Conservation (phyloP, 2,888 invertebrate species). For the Notodonta dromedarius region DNA sequence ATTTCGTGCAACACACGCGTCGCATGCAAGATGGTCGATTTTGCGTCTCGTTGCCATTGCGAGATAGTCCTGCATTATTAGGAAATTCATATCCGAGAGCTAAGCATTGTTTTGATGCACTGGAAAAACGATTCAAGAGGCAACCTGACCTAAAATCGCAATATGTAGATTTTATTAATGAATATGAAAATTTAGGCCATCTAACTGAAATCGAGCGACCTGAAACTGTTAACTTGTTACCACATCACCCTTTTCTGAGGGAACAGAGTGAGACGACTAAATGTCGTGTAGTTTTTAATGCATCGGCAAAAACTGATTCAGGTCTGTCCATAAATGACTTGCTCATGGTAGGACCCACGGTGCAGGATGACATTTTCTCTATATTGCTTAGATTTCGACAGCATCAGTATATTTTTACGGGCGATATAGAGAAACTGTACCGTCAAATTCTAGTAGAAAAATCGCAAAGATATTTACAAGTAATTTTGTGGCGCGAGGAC, state of each 20-base stretch:
- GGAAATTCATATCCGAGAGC: slow-evolving; percentile 10
- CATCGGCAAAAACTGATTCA: slow-evolving; percentile 12
- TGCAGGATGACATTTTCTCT: slow-evolving; percentile 9
- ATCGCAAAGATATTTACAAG: slow-evolving; percentile 10
- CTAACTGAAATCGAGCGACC: slow-evolving; percentile 7
- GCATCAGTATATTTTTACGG: slow-evolving; percentile 5
- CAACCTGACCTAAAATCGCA: slow-evolving; percentile 4
- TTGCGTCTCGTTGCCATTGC: background rate
- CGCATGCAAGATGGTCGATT: slow-evolving; percentile 3
- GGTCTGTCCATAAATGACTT: slow-evolving; percentile 11
- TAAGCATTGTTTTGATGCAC: background rate
- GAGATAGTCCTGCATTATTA: slow-evolving; percentile 5
- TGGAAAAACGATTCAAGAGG: slow-evolving; percentile 5
- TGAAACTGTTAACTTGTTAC: slow-evolving; percentile 11
- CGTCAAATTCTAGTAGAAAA: slow-evolving; percentile 3
- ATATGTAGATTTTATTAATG: slow-evolving; percentile 5
- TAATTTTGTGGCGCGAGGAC: slow-evolving; percentile 12
- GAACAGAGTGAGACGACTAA: slow-evolving; percentile 18
- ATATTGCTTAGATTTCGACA: slow-evolving; percentile 7
- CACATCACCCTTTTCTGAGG: slow-evolving; percentile 14
- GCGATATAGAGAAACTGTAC: slow-evolving; percentile 9
- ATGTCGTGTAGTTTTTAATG: slow-evolving; percentile 15
- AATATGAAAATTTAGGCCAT: slow-evolving; percentile 4
- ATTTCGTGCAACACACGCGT: slow-evolving; percentile 1
- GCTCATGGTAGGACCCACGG: slow-evolving; percentile 6